These are phyloP conservation scores for Pantelozetes paolii DNA, from an alignment of 2,888 invertebrate genomes.

Conservation along the genomic window DNA sequence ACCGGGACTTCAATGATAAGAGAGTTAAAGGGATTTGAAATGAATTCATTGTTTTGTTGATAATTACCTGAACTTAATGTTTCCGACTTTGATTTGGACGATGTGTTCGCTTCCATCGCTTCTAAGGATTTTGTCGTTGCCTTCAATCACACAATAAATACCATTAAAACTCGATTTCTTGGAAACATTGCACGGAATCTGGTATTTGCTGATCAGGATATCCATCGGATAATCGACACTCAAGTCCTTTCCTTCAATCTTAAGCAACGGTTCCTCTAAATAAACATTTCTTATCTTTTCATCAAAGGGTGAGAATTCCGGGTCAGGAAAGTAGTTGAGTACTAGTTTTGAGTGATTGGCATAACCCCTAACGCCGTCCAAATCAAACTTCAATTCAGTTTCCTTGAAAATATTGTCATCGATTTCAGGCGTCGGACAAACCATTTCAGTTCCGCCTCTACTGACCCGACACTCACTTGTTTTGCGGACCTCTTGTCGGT, in stretches of 20 bases:
- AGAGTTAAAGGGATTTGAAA: background rate
- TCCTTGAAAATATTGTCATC: background rate
- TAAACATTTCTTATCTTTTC: conserved; percentile 32
- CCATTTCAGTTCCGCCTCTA: conserved; percentile 49
- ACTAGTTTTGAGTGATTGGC: conserved; percentile 45
- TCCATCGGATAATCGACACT: conserved; percentile 8
- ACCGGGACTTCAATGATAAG: background rate
- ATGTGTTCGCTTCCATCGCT: background rate
- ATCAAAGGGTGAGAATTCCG: conserved; percentile 48
- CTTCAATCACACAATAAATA: background rate
- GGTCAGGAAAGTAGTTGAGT: conserved; percentile 52
- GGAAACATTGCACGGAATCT: background rate
- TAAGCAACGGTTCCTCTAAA: background rate
- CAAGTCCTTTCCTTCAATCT: conserved; percentile 26
- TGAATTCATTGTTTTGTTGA: background rate
- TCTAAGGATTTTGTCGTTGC: background rate
- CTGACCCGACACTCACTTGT: conserved; percentile 2
- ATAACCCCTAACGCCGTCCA: conserved; percentile 51
- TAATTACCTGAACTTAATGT: conserved; percentile 1
- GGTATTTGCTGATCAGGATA: background rate
- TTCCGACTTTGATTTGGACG: conserved; percentile 13
- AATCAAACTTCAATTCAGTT: conserved; percentile 42
- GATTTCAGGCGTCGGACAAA: conserved; percentile 49
- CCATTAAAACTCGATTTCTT: background rate
- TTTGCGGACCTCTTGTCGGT: background rate